Evolutionary conservation across 2,888 invertebrate species (phyloP).

Genomic region (Heliconius ethilla): DNA sequence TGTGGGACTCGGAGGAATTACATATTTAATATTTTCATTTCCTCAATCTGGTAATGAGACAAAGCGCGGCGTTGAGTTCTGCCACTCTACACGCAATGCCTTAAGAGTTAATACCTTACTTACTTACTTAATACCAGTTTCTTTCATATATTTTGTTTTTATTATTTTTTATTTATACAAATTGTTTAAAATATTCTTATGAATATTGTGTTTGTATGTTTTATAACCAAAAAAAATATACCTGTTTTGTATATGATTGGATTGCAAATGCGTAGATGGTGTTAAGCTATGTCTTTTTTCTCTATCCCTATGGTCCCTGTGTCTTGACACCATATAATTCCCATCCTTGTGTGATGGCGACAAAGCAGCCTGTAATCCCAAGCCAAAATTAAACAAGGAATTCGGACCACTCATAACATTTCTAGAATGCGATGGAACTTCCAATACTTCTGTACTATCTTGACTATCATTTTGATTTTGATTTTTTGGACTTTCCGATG

Average conservation of each 20-base stretch:
- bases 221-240: conserved; percentile 48
- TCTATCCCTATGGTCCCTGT: conserved; percentile 64
- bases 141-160: no score
- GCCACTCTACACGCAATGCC: no score
- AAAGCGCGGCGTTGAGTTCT: no score
- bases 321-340: conserved; percentile 58
- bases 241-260: conserved; percentile 71
- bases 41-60: no score
- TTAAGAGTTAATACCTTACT: no score
- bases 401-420: conserved; percentile 62
- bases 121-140: no score
- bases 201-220: no score
- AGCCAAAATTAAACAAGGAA: conserved; percentile 66
- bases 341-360: conserved; percentile 73
- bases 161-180: no score
- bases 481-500: conserved; percentile 69
- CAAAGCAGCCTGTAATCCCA: conserved; percentile 69
- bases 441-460: conserved; percentile 56
- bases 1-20: no score
- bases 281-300: conserved; percentile 83
- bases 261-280: conserved; percentile 68
- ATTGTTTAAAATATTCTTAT: neutral
- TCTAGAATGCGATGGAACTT: conserved; percentile 70
- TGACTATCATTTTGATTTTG: conserved; percentile 56
- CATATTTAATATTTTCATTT: neutral